phyloP scores from a whole-genome alignment of 2,113 vertebrate genomes.

The Nibea albiflora region DNA sequence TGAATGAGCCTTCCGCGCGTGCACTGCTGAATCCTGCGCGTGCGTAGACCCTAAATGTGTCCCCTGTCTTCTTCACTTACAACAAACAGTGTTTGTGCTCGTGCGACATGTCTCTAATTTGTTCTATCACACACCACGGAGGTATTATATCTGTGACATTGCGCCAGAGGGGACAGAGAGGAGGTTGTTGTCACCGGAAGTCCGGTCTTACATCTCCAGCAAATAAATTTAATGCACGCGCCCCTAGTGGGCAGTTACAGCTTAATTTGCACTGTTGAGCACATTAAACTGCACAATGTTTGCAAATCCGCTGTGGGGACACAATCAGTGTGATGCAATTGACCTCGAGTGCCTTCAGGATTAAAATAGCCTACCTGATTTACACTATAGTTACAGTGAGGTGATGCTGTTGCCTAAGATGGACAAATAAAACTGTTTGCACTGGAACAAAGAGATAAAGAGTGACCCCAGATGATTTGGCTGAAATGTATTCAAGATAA shows the following conservation, averaged over 20 bases:
- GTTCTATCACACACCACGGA: neutral
- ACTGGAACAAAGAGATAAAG: neutral
- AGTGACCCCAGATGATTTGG: neutral
- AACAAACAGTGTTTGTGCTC: neutral
- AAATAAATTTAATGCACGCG: neutral
- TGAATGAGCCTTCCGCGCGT: neutral
- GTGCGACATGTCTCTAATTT: neutral
- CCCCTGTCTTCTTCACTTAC: neutral
- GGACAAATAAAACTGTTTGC: neutral
- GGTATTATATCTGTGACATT: neutral
- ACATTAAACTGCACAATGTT: neutral
- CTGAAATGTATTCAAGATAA: neutral
- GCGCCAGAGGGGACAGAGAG: neutral
- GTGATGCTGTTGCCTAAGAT: neutral
- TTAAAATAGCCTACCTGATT: neutral
- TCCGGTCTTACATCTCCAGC: neutral
- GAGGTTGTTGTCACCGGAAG: neutral
- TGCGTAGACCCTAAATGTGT: neutral
- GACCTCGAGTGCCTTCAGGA: neutral
- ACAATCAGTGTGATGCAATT: neutral
- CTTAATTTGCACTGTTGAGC: no score
- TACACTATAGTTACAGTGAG: neutral
- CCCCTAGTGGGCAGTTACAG: neutral
- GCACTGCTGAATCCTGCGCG: neutral
- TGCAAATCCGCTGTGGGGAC: neutral